Conservation (phyloP, 2,113 vertebrate species). For the Pogona vitticeps region DNA sequence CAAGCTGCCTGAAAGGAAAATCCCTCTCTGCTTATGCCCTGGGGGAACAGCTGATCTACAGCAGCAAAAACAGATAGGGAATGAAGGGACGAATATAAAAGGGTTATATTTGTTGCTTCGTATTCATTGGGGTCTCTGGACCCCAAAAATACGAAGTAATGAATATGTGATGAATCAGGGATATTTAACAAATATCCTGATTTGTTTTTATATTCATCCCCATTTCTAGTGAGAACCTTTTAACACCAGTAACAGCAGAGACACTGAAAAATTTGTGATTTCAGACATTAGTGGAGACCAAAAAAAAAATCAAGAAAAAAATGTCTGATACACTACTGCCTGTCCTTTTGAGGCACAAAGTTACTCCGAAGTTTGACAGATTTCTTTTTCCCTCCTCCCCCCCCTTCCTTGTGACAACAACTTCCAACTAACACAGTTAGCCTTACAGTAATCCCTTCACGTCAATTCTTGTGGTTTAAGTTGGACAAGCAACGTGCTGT, state of each 20-base stretch:
- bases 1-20: too few relatives aligned
- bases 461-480: background rate
- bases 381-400: background rate
- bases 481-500: slow-evolving; percentile 39
- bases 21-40: too few relatives aligned
- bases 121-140: too few relatives aligned
- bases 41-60: too few relatives aligned
- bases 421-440: slow-evolving; percentile 23
- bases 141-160: too few relatives aligned
- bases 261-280: background rate
- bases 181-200: too few relatives aligned
- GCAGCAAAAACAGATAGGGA: too few relatives aligned
- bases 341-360: background rate
- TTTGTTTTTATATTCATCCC: too few relatives aligned
- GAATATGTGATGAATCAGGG: too few relatives aligned
- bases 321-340: background rate
- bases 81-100: too few relatives aligned
- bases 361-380: background rate
- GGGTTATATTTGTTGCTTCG: too few relatives aligned
- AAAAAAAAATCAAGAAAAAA: rapidly evolving
- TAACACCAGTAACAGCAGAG: background rate
- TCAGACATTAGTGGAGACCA: background rate
- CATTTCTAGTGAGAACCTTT: background rate
- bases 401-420: background rate
- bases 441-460: slow-evolving; percentile 22